Evolutionary conservation across 2,113 vertebrate species (phyloP).

Genomic region (Thalassoma bifasciatum): DNA sequence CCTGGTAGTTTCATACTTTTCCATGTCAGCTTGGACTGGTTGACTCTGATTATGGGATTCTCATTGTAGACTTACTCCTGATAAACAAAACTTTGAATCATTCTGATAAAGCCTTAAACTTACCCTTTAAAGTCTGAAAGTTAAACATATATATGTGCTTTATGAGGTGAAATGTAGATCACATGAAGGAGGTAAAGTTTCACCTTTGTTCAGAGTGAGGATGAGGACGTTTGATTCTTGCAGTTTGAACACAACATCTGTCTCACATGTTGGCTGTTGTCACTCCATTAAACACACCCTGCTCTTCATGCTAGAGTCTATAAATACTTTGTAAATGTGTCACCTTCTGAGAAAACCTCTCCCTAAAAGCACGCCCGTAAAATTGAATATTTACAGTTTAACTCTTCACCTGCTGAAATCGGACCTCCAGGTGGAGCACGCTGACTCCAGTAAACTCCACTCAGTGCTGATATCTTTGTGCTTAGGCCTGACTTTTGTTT

Average conservation of each 20-base stretch:
- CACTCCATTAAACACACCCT: constrained; percentile 6
- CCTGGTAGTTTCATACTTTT: no score
- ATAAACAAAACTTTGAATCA: no score
- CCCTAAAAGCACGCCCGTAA: neutral
- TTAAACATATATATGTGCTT: no score
- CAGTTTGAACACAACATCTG: constrained; percentile 34
- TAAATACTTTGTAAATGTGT: constrained; percentile 18
- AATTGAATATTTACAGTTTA: neutral
- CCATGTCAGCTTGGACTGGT: no score
- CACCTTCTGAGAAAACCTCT: neutral
- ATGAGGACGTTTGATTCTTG: neutral
- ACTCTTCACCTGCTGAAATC: neutral
- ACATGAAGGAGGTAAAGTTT: neutral
- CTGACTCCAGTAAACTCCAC: no score
- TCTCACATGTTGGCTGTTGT: constrained; percentile 21
- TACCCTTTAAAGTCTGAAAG: no score
- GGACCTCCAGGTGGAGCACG: neutral
- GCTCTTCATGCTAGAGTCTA: neutral
- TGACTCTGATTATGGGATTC: no score
- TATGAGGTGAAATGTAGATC: no score
- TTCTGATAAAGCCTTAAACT: no score
- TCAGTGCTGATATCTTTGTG: no score
- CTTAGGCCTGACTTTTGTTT: no score
- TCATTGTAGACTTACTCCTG: no score
- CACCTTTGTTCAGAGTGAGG: neutral